These are phyloP conservation scores for Cuniculus paca DNA, from an alignment of 2,797 vertebrate genomes.

Conservation along the genomic window DNA sequence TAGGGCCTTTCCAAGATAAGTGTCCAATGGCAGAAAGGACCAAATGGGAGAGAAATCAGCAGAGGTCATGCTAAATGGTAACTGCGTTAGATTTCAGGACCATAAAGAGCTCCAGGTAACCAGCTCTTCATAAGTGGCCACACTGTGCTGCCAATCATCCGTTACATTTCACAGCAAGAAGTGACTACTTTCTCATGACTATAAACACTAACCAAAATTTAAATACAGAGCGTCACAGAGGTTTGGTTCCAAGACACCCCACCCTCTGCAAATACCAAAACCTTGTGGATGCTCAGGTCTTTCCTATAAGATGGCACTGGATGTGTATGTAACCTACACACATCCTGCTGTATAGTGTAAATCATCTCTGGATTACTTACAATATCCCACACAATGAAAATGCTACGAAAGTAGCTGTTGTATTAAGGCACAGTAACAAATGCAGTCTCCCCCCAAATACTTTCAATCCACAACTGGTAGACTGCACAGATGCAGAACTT, in stretches of 20 bases:
- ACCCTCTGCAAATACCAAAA: neutral
- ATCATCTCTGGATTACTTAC: neutral
- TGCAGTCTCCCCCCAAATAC: neutral
- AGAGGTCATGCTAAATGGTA: neutral
- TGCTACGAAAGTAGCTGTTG: neutral
- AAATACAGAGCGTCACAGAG: neutral
- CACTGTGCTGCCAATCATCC: neutral
- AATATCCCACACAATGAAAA: neutral
- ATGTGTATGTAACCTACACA: neutral
- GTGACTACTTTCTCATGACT: neutral
- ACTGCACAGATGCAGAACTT: neutral
- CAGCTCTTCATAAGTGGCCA: neutral
- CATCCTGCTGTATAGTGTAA: neutral
- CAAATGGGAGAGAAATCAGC: neutral
- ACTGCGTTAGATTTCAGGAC: neutral
- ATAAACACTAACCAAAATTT: neutral
- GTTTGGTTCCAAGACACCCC: neutral
- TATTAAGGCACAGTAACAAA: neutral
- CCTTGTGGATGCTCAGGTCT: neutral
- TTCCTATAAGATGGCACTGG: neutral
- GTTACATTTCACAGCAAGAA: neutral
- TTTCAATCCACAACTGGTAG: neutral
- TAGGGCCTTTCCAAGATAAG: neutral
- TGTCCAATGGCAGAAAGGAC: neutral
- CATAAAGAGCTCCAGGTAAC: neutral